Evolutionary conservation across 2,888 invertebrate species (phyloP), one percentile per base, ranked within the genome.

Genomic region (Amblyteles armatorius): DNA sequence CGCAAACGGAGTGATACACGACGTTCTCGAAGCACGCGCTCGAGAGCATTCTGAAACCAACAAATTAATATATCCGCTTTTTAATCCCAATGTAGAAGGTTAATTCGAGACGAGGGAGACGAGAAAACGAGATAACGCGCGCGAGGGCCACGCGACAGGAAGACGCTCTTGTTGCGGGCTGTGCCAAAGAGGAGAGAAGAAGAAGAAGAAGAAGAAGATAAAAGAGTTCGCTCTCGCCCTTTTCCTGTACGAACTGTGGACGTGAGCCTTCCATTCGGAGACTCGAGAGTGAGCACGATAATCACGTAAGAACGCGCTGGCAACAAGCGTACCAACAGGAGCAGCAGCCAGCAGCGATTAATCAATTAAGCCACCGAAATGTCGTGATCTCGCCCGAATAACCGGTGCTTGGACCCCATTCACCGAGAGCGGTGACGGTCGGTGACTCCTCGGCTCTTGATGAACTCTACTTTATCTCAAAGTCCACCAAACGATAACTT

Each of bases 41-140:
- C 77, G 50, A n/a, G 73, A 67, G 68, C 85, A 79, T 82, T 79
- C 82, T 72, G 57, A 77, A 85, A 87, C 74, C 82, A 88, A 87
- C 91, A 92, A 93, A 93, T 93, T 93, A 93, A 93, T 93, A 92
- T 93, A 93, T 93, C 93, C 93, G 93, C 93, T 93, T 93, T 93
- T 92, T 93, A 93, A 93, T 93, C 93, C 92, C 92, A 93, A 93
- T 93, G 92, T 92, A 93, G 91, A 92, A 88, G 93, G 92, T 92
- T 92, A 93, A 93, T 90, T 92, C 88, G 78, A 88, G 89, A 89
- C 88, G 90, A 91, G 92, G 91, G 93, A 92, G 93, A 91, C 90
- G 90, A 91, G 90, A 90, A 92, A 90, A 88, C 86, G 89, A 93
- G 91, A 92, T 91, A 91, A 92, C 90, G 89, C 88, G 88, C 86